Base-by-base conservation (phyloP, 2,888 invertebrate genomes). In the Erannis defoliaria region DNA sequence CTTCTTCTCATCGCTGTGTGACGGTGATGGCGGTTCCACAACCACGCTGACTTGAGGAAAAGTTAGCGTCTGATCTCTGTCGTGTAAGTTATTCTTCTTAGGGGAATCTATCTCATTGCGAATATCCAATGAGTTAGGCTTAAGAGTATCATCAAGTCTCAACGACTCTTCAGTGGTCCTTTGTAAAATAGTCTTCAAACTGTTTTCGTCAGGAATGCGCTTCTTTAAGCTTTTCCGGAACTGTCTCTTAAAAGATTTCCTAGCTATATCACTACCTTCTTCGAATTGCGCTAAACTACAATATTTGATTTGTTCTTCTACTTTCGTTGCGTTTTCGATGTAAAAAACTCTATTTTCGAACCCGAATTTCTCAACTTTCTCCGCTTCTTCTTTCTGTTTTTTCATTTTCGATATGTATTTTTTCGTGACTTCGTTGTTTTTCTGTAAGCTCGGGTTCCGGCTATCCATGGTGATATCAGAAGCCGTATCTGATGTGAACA, bases 201-300 rank as follows among this genome's bases (percentile, higher is more conserved):
- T 83, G 0, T 76, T 67, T 19, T 90, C 88, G 19, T 92, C 90
- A 0, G 68, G 67, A 0, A 78, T 74, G 16, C 86, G 82, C 51
- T 94, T 94, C 68, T 93, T 93, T 2, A 90, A 73, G 68, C 93
- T 93, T 58, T 88, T 93, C 40, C 82, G 82, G 5, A 90, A 62
- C 12, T 89, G 88, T 64, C 92, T 93, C 75, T 95, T 96, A 80
- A 97, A 96, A 2, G 97, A 97, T 80, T 95, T 94, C 46, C 97
- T 94, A 0, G 96, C 96, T 64, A 97, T 97, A 81, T 97, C 97
- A 82, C 95, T 97, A 18, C 97, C 97, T 86, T 97, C 97, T 62
- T 96, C 96, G 76, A 97, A 97, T 71, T 96, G 95, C 0, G 97
- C 97, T 74, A 97, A 88, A 76, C 97, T 97, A 82, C 97, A 97